These are phyloP conservation scores for Triplophysa tibetana DNA, from an alignment of 2,113 vertebrate species.

Conservation along the genomic window DNA sequence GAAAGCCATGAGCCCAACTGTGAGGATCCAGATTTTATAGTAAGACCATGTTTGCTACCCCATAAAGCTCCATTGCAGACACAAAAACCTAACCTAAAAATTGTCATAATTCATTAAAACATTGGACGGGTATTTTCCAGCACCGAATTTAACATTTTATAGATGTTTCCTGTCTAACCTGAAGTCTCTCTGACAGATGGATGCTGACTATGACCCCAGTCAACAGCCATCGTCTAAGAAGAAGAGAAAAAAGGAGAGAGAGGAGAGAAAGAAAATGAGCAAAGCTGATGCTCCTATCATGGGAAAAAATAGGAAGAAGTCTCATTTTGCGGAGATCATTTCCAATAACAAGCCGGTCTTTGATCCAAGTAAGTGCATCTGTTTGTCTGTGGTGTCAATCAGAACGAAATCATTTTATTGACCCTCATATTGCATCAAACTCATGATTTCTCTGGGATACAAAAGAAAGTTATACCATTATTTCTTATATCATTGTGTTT, in stretches of 20 bases:
- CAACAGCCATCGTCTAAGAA: slow-evolving; percentile 67
- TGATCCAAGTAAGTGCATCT: slow-evolving; percentile 76
- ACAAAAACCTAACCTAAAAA: too few species aligned
- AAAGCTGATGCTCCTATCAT: slow-evolving; percentile 67
- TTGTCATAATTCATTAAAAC: too few species aligned
- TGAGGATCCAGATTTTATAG: slow-evolving; percentile 83
- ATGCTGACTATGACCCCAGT: slow-evolving; percentile 83
- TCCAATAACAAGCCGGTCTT: slow-evolving; percentile 78
- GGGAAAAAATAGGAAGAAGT: slow-evolving; percentile 81
- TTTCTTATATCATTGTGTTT: background rate
- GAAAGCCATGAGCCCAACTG: slow-evolving; percentile 69
- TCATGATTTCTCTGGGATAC: too few species aligned
- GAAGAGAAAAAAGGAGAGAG: slow-evolving; percentile 67
- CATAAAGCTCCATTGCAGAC: background rate
- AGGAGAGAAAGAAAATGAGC: slow-evolving; percentile 64
- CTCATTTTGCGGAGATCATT: slow-evolving; percentile 77
- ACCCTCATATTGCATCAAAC: background rate
- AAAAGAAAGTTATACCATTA: too few species aligned
- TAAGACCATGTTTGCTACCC: slow-evolving; percentile 53
- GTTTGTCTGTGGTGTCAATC: background rate
- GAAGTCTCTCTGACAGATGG: slow-evolving; percentile 77
- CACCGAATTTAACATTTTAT: too few species aligned
- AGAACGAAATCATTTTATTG: background rate
- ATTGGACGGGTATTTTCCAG: too few species aligned
- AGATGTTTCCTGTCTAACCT: background rate